These are phyloP conservation scores for Meliscaeva auricollis DNA, from an alignment of 2,888 invertebrate species.

Conservation along the genomic window DNA sequence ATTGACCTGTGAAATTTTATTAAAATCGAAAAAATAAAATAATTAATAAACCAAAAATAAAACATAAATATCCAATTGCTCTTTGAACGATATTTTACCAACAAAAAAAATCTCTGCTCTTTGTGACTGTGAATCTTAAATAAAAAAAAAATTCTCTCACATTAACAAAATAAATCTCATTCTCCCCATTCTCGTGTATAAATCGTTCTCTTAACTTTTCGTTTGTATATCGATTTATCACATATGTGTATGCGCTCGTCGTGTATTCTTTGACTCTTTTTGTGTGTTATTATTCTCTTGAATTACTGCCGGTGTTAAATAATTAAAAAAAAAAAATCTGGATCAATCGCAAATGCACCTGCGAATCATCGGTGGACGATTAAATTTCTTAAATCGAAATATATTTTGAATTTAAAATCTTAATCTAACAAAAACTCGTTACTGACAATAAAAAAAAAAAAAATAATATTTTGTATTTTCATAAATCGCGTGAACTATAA, in stretches of 20 bases:
- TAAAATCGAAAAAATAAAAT: conserved; percentile 52
- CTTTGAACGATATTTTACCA: conserved; percentile 28
- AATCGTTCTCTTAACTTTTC: conserved; percentile 71
- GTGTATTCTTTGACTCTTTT: conserved; percentile 50
- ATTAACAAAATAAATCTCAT: conserved; percentile 60
- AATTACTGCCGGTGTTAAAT: conserved; percentile 67
- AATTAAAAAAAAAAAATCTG: conserved; percentile 50
- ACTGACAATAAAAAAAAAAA: conserved; percentile 13
- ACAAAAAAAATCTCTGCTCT: conserved; percentile 40
- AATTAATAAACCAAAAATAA: conserved; percentile 61
- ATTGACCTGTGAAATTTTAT: conserved; percentile 62
- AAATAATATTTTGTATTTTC: conserved; percentile 16
- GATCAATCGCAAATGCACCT: conserved; percentile 65
- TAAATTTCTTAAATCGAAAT: conserved; percentile 24
- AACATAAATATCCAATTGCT: conserved; percentile 58
- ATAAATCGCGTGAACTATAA: conserved; percentile 38
- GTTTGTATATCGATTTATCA: conserved; percentile 55
- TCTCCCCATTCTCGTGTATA: conserved; percentile 53
- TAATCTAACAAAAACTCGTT: background rate
- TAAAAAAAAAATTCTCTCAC: conserved; percentile 6
- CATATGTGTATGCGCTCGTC: conserved; percentile 62
- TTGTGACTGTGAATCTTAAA: conserved; percentile 18
- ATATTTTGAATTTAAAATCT: conserved; percentile 14
- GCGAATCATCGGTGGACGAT: conserved; percentile 26
- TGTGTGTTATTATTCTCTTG: conserved; percentile 65